Evolutionary conservation across 2,888 invertebrate species (phyloP), one percentile per base, ranked within the genome.

Genomic region (Troglohyphantes excavatus): DNA sequence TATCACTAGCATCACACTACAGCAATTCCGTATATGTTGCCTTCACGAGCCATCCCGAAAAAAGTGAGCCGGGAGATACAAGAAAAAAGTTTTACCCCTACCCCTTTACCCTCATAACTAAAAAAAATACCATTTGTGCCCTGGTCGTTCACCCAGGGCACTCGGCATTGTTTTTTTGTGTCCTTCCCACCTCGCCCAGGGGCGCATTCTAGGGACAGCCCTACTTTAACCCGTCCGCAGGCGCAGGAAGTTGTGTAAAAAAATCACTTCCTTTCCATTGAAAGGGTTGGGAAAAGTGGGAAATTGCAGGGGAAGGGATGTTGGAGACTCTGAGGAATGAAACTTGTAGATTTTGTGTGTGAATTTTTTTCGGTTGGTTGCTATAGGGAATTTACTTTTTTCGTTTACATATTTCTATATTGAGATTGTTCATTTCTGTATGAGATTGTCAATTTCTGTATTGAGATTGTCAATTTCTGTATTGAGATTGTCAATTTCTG

Each of bases 141-240:
- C 82, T 89, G 88, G 88, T 89, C 88, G 75, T 89, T 89, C 82
- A 89, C 88, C 88, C 26, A 81, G 82, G 63, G 76, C 76, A 68
- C 61, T 68, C 39, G 70, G 83, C 43, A 33, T 43, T 33, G 63
- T 81, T 88, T 87, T 87, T 81, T 61, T 72, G 63, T 39, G 43
- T 73, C 79, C 29, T 70, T 63, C 65, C 21, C 43, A 33, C 29
- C 39, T 19, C 21, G 53, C 75, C 43, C 23, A 1, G 81, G 79
- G 87, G 73, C 53, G n/a, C 67, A 67, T 82, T 82, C 76, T 76
- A 68, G 68, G 86, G 68, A 27, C 21, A 63, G 29, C 59, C 68
- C 46, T 83, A 26, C 83, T 65, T 82, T 21, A 75, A 59, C 88
- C 81, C 88, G 23, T 59, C 63, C 72, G 17, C 53, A 26, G 43